These are phyloP conservation scores for Esox lucius DNA, from an alignment of 2,797 vertebrate species.

Conservation along the genomic window DNA sequence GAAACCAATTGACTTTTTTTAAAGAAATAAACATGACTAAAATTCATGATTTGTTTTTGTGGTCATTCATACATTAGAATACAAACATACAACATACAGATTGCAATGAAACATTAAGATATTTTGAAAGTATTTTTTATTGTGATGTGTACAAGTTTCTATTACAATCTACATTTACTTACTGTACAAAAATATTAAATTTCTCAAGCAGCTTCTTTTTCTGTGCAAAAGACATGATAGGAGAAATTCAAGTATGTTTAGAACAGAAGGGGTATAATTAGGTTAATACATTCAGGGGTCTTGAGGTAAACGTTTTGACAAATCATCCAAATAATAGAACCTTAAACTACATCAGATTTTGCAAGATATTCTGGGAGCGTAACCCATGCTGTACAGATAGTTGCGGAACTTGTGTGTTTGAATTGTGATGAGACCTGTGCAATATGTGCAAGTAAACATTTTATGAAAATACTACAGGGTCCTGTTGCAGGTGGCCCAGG, in stretches of 20 bases:
- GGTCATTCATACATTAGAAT: not conserved
- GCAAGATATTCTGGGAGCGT: not conserved
- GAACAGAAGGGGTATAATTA: constrained; percentile 56
- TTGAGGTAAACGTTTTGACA: constrained; percentile 27
- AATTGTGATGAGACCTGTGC: constrained; percentile 46
- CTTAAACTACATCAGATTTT: not conserved
- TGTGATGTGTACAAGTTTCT: constrained; percentile 2
- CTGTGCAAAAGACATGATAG: constrained; percentile 63
- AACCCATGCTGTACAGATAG: not conserved
- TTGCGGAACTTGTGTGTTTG: constrained; percentile 6
- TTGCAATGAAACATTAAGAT: not conserved
- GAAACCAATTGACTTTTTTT: constrained; percentile 76
- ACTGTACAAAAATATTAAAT: constrained; percentile 70
- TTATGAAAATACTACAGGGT: constrained; percentile 15
- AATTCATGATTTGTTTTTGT: constrained; percentile 36
- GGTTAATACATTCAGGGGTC: constrained; percentile 27
- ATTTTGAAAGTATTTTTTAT: constrained; percentile 41
- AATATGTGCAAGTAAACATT: constrained; percentile 62
- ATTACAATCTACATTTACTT: constrained; percentile 30
- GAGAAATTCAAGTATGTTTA: constrained; percentile 69
- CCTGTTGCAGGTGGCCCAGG: no score
- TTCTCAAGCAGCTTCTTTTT: constrained; percentile 60
- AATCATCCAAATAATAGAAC: not conserved
- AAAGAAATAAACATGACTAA: constrained; percentile 76
- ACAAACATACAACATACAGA: not conserved